A percentile compares a stretch with the other conserved stretches of the same genome.
phyloP scores from a whole-genome alignment of 2,797 vertebrate species.

The Lutjanus argentimaculatus region DNA sequence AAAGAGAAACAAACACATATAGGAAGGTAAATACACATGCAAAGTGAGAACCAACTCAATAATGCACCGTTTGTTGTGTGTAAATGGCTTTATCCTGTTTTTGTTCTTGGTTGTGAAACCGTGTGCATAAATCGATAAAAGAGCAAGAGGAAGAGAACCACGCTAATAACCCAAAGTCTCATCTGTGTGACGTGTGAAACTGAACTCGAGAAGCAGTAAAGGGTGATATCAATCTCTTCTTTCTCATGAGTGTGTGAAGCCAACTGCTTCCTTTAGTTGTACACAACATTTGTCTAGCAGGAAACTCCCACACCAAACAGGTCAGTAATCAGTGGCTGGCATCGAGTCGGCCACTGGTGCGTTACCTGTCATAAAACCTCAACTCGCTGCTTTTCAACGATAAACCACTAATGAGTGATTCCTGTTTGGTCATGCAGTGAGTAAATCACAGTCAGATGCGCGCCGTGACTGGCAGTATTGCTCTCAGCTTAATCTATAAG shows the following conservation, averaged over 20 bases:
- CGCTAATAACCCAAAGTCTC: slow-evolving; percentile 26
- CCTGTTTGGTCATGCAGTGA: not conserved
- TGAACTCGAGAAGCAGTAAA: not conserved
- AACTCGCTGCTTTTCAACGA: not conserved
- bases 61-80: not conserved
- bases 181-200: slow-evolving; percentile 1
- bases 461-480: not conserved
- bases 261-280: slow-evolving; percentile 51
- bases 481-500: not conserved
- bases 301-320: slow-evolving; percentile 67
- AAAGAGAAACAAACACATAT: slow-evolving; percentile 31
- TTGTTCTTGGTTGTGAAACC: slow-evolving; percentile 9
- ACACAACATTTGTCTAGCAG: slow-evolving; percentile 56
- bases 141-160: not conserved
- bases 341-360: slow-evolving; percentile 60
- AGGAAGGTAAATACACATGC: slow-evolving; percentile 6
- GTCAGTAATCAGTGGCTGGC: slow-evolving; percentile 66
- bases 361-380: slow-evolving; percentile 60
- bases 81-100: slow-evolving; percentile 30
- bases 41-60: slow-evolving; percentile 1
- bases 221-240: slow-evolving; percentile 38
- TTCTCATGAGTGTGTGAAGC: slow-evolving; percentile 22
- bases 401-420: slow-evolving; percentile 32
- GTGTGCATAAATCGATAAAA: slow-evolving; percentile 4
- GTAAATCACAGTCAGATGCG: slow-evolving; percentile 53